These are phyloP conservation scores for Channa argus DNA, from an alignment of 2,113 vertebrate genomes.

Conservation along the genomic window DNA sequence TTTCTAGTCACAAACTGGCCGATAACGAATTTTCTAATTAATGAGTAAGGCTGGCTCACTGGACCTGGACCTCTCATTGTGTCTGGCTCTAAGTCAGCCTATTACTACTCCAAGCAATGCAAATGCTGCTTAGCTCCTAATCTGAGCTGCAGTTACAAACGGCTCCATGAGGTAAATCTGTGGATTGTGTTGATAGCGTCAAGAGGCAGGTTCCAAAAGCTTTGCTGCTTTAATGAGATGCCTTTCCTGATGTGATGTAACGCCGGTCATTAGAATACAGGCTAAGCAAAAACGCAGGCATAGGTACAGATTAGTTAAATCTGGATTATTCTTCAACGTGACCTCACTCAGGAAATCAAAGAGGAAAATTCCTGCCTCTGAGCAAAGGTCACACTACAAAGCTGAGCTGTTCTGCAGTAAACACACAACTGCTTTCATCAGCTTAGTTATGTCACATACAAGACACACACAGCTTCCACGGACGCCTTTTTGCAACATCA, in stretches of 20 bases:
- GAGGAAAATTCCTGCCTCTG: constrained; percentile 32
- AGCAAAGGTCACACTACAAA: too few relatives aligned
- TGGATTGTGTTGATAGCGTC: constrained; percentile 22
- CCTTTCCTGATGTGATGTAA: constrained; percentile 41
- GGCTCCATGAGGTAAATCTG: constrained; percentile 13
- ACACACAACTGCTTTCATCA: not conserved
- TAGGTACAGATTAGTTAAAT: too few relatives aligned
- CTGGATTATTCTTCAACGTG: too few relatives aligned
- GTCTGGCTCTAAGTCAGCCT: constrained; percentile 26
- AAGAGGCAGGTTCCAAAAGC: constrained; percentile 36
- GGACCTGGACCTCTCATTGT: constrained; percentile 30
- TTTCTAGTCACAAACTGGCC: constrained; percentile 12
- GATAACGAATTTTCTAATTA: constrained; percentile 35
- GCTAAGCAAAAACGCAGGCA: constrained; percentile 26
- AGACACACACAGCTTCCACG: constrained; percentile 9
- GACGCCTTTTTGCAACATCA: constrained; percentile 16
- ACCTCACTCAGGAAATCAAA: constrained; percentile 14
- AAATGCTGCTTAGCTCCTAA: constrained; percentile 45
- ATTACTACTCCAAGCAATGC: constrained; percentile 26
- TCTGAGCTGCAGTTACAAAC: constrained; percentile 24
- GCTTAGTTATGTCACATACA: constrained; percentile 28
- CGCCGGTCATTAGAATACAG: constrained; percentile 21
- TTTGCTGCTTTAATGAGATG: constrained; percentile 33
- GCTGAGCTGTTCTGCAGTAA: too few relatives aligned
- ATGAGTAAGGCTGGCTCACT: constrained; percentile 29